Base-by-base conservation (phyloP, 2,797 vertebrate species). In the Notamacropus eugenii region DNA sequence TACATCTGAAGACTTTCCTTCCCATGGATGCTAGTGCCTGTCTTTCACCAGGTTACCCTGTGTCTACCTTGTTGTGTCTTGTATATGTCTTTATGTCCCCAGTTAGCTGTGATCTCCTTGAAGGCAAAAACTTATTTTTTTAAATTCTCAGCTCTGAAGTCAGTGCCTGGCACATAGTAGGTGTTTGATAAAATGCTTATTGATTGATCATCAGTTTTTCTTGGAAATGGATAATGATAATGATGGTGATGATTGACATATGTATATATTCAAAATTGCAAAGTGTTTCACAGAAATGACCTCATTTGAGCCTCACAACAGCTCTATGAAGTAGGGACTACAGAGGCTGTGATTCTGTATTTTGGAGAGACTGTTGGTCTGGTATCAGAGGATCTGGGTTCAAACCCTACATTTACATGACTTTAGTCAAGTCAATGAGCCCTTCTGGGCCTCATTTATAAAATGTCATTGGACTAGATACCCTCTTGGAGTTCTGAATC, bases 121-220 rank as follows among this genome's bases (percentile, higher is more conserved):
- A n/a, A 19, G n/a, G 16, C 29, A n/a, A 28, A 16, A 74, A 52
- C 6, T 67, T 34, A 14, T 3, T 62, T 62, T 62, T 57, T 57
- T 27, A 10, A 62, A 62, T 62, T 6, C n/a, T 74, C 4, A 74
- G 9, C 16, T 40, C 62, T 74, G 40, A 40, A 34, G 13, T 67
- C 13, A 67, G 16, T 22, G 16, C 62, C 5, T 74, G 16, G 62
- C 1, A 19, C 5, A 40, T 74, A 34, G 59, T 16, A 34, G 12
- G 5, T 40, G 16, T 74, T 4, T 19, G 62, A 74, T 40, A n/a
- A 59, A 40, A 31, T 94, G 8, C 50, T 24, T 55, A 28, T 34
- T 29, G 9, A 11, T 95, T 93, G 46, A 19, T 95, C 58, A 16
- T 40, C 67, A 56, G n/a, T 93, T 91, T 95, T 90, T 50, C 24